Percentiles rank a stretch among this genome's conserved stretches.
Evolutionary conservation across 2,797 vertebrate genomes (phyloP).

Genomic region (Centroberyx gerrardi): DNA sequence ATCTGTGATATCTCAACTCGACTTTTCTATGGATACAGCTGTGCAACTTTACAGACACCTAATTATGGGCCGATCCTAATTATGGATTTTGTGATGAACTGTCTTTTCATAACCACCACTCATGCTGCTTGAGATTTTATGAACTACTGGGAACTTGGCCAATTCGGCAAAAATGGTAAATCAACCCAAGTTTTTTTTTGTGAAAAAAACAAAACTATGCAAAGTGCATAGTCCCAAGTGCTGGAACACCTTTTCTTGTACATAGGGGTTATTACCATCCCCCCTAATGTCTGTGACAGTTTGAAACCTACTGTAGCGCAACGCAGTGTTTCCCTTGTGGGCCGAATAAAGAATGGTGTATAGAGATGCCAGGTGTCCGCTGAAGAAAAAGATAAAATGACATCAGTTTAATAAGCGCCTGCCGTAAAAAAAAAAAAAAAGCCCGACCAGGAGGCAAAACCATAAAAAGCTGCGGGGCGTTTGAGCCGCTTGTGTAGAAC

Average conservation of each 20-base stretch:
- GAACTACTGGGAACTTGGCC: slow-evolving; percentile 48
- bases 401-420: slow-evolving; percentile 71
- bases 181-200: slow-evolving; percentile 32
- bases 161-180: slow-evolving; percentile 55
- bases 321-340: slow-evolving; percentile 19
- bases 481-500: slow-evolving; percentile 55
- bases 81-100: slow-evolving; percentile 36
- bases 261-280: slow-evolving; percentile 15
- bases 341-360: slow-evolving; percentile 55
- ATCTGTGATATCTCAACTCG: slow-evolving; percentile 46
- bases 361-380: slow-evolving; percentile 76
- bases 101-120: slow-evolving; percentile 27
- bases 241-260: slow-evolving; percentile 48
- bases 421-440: slow-evolving; percentile 38
- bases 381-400: slow-evolving; percentile 54
- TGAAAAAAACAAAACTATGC: no score
- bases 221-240: slow-evolving; percentile 30
- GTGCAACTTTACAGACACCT: slow-evolving; percentile 45
- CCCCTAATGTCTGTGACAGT: slow-evolving; percentile 29
- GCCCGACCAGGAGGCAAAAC: slow-evolving; percentile 63
- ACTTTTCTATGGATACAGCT: slow-evolving; percentile 39
- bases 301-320: slow-evolving; percentile 48
- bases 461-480: slow-evolving; percentile 58
- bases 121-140: slow-evolving; percentile 8
- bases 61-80: slow-evolving; percentile 63